These are phyloP conservation scores for Diadumene lineata DNA, from an alignment of 92 coral and sea anemone genomes.

Conservation along the genomic window DNA sequence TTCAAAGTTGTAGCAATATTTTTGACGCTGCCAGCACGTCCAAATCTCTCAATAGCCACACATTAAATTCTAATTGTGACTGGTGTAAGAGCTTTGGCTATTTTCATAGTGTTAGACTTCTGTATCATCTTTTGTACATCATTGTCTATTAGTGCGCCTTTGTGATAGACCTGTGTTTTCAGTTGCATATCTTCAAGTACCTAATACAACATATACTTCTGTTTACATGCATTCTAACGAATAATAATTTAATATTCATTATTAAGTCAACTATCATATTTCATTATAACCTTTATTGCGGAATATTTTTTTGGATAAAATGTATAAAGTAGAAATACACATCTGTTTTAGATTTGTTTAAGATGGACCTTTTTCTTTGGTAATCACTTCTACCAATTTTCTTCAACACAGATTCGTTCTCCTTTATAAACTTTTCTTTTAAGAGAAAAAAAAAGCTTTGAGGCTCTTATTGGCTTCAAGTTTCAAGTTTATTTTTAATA, in stretches of 20 bases:
- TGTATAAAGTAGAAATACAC: not conserved
- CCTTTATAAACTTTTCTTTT: not conserved
- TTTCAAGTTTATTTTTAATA: no score
- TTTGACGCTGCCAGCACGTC: not conserved
- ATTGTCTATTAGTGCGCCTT: conserved; percentile 24
- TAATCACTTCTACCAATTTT: not conserved
- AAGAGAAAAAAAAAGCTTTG: no score
- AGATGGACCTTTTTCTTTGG: conserved; percentile 19
- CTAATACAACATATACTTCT: not conserved
- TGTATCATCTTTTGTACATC: conserved; percentile 12
- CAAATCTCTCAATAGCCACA: not conserved
- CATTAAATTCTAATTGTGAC: not conserved
- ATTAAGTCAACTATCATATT: no score
- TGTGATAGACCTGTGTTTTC: conserved; percentile 16
- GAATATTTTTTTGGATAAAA: not conserved
- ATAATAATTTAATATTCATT: not conserved
- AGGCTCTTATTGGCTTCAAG: not conserved
- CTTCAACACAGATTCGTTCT: not conserved
- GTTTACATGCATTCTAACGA: not conserved
- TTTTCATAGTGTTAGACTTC: not conserved
- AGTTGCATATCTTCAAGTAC: not conserved
- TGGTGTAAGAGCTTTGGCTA: not conserved
- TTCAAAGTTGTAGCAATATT: not conserved
- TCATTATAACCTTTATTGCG: no score
- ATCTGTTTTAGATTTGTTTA: not conserved